Evolutionary conservation across 2,797 vertebrate species (phyloP).

Genomic region (Carcharodon carcharias): DNA sequence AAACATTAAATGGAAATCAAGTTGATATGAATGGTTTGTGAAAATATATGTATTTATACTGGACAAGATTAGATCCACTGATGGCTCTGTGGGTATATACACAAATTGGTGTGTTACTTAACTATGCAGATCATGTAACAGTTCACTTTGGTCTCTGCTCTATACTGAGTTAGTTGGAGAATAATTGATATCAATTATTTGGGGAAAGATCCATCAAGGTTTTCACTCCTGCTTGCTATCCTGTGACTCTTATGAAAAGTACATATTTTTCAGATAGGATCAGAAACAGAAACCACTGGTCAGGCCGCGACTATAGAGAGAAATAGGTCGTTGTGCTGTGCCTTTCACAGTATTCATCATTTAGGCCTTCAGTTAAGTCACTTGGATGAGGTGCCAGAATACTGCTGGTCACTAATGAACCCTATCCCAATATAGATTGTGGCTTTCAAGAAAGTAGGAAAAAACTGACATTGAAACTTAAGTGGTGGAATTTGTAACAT

Average conservation of each 20-base stretch:
- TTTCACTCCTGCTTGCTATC: background rate
- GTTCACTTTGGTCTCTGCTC: background rate
- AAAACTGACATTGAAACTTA: background rate
- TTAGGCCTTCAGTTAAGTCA: background rate
- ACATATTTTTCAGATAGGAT: background rate
- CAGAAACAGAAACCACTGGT: background rate
- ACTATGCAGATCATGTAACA: background rate
- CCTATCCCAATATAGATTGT: background rate
- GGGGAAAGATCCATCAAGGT: background rate
- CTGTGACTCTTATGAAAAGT: background rate
- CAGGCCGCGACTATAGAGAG: background rate
- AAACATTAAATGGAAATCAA: background rate
- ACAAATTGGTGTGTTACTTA: background rate
- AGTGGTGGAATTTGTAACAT: background rate
- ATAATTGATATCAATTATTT: background rate
- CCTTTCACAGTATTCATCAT: background rate
- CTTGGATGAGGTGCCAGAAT: background rate
- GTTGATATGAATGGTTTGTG: background rate
- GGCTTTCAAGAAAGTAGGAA: background rate
- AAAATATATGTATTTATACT: background rate
- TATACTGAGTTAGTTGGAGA: background rate
- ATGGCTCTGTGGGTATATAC: background rate
- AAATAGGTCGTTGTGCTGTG: too few relatives aligned
- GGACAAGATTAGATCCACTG: background rate
- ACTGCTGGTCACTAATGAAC: background rate